Conservation (phyloP, 92 coral and sea anemone genomes). For the Porites rus region DNA sequence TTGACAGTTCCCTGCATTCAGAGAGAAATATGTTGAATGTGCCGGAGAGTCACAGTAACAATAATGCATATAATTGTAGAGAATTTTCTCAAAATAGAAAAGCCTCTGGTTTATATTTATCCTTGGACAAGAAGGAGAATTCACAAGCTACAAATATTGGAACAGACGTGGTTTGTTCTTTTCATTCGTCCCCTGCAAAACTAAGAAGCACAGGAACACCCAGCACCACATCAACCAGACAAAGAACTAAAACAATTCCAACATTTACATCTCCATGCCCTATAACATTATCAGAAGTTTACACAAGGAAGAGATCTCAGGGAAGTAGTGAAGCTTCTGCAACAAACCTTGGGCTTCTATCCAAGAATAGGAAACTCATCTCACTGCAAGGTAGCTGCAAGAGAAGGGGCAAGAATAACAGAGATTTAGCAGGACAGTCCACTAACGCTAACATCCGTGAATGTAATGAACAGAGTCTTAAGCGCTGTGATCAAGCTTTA, state of each 20-base stretch:
- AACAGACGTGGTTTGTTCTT: neutral
- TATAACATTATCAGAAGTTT: conserved; percentile 50
- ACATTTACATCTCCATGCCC: conserved; percentile 77
- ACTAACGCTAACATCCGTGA: neutral
- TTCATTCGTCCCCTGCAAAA: neutral
- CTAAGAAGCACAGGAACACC: neutral
- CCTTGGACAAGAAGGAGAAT: neutral
- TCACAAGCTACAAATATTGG: neutral
- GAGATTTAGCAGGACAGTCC: neutral
- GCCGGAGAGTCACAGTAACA: neutral
- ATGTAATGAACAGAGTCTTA: neutral
- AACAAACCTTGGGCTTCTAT: neutral
- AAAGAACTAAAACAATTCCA: neutral
- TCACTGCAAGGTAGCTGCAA: conserved; percentile 1
- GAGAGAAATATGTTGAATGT: neutral
- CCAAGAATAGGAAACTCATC: conserved; percentile 20
- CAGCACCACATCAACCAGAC: neutral
- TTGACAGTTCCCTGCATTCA: neutral
- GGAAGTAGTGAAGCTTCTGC: neutral
- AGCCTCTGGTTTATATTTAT: neutral
- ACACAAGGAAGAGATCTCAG: conserved; percentile 49
- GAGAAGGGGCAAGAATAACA: neutral
- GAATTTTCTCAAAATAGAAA: neutral
- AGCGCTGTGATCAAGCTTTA: neutral
- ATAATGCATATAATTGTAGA: neutral